Evolutionary conservation across 2,888 invertebrate species (phyloP).

Genomic region (Drosophila tanythrix): DNA sequence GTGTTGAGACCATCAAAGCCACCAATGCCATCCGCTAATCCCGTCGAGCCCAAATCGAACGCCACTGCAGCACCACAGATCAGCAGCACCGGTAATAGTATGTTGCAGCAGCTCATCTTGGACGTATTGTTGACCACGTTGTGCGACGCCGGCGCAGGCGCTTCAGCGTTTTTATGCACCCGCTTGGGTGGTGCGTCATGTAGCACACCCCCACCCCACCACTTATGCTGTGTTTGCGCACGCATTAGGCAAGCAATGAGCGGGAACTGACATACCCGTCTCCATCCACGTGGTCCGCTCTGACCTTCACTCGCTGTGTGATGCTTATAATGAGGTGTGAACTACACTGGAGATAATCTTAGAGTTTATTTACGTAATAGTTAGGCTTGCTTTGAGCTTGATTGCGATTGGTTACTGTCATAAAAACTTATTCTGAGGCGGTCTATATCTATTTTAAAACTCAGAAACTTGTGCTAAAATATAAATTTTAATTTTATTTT

Average conservation of each 20-base stretch:
- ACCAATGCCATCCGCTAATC: slow-evolving; percentile 26
- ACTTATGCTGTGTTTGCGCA: slow-evolving; percentile 43
- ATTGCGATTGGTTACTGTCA: not conserved
- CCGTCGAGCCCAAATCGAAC: slow-evolving; percentile 28
- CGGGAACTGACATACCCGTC: slow-evolving; percentile 23
- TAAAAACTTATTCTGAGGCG: not conserved
- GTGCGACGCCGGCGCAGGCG: slow-evolving; percentile 35
- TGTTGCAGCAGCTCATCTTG: slow-evolving; percentile 41
- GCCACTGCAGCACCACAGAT: slow-evolving; percentile 24
- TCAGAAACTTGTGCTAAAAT: not conserved
- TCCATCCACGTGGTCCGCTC: slow-evolving; percentile 38
- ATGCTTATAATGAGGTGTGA: slow-evolving; percentile 56
- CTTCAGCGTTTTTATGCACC: slow-evolving; percentile 46
- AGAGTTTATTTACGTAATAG: not conserved
- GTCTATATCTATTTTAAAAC: not conserved
- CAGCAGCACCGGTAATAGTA: slow-evolving; percentile 34
- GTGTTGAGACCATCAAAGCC: slow-evolving; percentile 13
- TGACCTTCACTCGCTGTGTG: slow-evolving; percentile 57
- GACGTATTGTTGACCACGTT: slow-evolving; percentile 28
- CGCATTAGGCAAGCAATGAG: slow-evolving; percentile 34
- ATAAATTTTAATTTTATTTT: not conserved
- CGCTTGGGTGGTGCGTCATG: slow-evolving; percentile 37
- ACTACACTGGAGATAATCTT: slow-evolving; percentile 41
- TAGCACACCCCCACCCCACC: slow-evolving; percentile 13
- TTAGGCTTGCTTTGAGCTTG: not conserved